Base-by-base conservation (phyloP, 2,797 vertebrate genomes). In the Naso thynnoides region DNA sequence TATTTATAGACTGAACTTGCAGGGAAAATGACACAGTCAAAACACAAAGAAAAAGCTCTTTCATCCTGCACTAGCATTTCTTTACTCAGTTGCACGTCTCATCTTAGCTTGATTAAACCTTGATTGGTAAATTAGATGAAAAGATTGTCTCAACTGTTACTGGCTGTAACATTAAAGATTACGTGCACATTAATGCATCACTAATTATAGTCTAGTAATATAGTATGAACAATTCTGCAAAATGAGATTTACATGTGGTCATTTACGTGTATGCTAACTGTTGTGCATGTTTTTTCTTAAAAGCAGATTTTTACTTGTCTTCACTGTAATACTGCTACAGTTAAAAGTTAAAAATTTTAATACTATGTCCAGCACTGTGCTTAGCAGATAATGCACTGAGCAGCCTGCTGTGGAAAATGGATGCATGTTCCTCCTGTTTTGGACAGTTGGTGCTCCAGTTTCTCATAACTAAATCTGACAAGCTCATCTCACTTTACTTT, bases 391-490 rank as follows among this genome's bases (percentile, higher is more conserved):
- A 24, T 21, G 49, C n/a, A n/a, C n/a, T 19, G 33, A 38, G 29
- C 18, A 52, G 42, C 39, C 50, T 67, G 53, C 65, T 71, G 27
- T 38, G 36, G 47, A 31, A 64, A 52, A 66, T 21, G 1, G 4
- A 69, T 62, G 21, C 44, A 52, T 23, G 23, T 31, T 23, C 39
- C 41, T 31, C 11, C 41, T 58, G 11, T 45, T 59, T 60, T 54
- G 41, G 18, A 57, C 55, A 26, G 62, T 50, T 45, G 29, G n/a
- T 23, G 23, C 57, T 55, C 41, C 26, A 18, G 19, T 72, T 65
- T 15, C 42, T 50, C 26, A 53, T 45, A 64, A 80, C 18, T 54
- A 29, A 72, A 64, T 49, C 19, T 55, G 60, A 75, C 73, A 78
- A 54, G 59, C 66, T 27, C 27, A 26, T 78, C 73, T 78, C 24